Base-by-base conservation (phyloP, 2,113 vertebrate species). In the Bagarius yarrelli region DNA sequence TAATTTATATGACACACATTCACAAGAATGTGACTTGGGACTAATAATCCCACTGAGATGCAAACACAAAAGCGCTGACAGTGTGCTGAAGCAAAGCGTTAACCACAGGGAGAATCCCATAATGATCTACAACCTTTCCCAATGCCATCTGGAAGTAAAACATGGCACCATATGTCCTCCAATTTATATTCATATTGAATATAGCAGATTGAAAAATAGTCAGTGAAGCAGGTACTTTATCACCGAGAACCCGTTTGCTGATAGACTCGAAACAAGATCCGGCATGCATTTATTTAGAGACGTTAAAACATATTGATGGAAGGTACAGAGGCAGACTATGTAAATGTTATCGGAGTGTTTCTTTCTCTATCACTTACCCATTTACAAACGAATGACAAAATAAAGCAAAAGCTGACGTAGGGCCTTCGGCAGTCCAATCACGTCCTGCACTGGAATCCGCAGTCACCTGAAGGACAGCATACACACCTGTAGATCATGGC, bases 91-190 rank as follows among this genome's bases (percentile, higher is more conserved):
- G 56, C 25, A 60, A 67, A 66, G 40, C 40, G 73, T 61, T 23
- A 56, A 64, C 56, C 57, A 15, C n/a, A 27, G 56, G 60, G 32
- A 83, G 80, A 64, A 60, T 57, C 73, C 66, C 5, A 12, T 74
- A 72, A 85, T 86, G 84, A 86, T 85, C 71, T 88, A 87, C 83
- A 85, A 84, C 80, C 81, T 79, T 64, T 36, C 56, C 77, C 73
- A 50, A 36, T 52, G 64, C 85, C 87, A 89, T 88, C 88, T 88
- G 86, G 84, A 85, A 59, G 78, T 80, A 78, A 87, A 81, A 83
- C 82, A 56, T 61, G 57, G n/a, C 76, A 83, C 79, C 81, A 86
- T 88, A 82, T 84, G 82, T 83, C 83, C 86, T 74, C 72, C 71
- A 47, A 55, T 87, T 83, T 85, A 74, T 80, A 76, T 82, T 84